Evolutionary conservation across 2,888 invertebrate species (phyloP), one percentile per base, ranked within the genome.

Genomic region (Phorcus lineatus): DNA sequence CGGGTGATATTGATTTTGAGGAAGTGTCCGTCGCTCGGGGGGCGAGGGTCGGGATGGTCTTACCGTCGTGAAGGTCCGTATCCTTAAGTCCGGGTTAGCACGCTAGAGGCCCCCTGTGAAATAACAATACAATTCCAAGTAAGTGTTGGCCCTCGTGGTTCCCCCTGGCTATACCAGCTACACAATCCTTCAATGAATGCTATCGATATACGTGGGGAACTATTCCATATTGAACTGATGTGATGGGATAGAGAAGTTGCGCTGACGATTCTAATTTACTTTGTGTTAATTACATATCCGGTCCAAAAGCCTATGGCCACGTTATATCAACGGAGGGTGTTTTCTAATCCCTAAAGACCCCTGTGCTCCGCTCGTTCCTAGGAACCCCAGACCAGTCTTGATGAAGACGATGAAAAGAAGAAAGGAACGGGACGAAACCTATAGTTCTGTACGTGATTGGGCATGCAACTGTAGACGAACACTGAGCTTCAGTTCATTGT

Each of bases 201-300:
- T 62, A 62, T 62, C 28, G 62, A 62, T 62, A 62, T 28, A 62
- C 22, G 28, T 28, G 28, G 62, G 24, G 62, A 28, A 24, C 28
- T 24, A 62, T 62, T 24, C 28, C 62, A 62, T 62, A 62, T 62
- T 62, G 62, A 62, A 62, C 62, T 62, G 28, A 17, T 28, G 62
- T 62, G 62, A 62, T 62, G 28, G 62, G 22, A 62, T 62, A 28
- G 62, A 28, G 62, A 28, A 24, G 24, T 24, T 22, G 28, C 28
- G 62, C 28, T 62, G 62, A 62, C 24, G 62, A 62, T 62, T 62
- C 62, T 62, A 62, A 62, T 62, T 62, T 62, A 62, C 62, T 62
- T 28, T 62, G 28, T 62, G 62, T 62, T 62, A 62, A 62, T 62
- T 62, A 62, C 28, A 62, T 28, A 62, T 62, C 62, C 62, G 24